A percentile compares a stretch with the other conserved stretches of the same genome.
These are phyloP conservation scores for Asarcornis scutulata DNA, from an alignment of 2,113 vertebrate genomes.

Conservation along the genomic window DNA sequence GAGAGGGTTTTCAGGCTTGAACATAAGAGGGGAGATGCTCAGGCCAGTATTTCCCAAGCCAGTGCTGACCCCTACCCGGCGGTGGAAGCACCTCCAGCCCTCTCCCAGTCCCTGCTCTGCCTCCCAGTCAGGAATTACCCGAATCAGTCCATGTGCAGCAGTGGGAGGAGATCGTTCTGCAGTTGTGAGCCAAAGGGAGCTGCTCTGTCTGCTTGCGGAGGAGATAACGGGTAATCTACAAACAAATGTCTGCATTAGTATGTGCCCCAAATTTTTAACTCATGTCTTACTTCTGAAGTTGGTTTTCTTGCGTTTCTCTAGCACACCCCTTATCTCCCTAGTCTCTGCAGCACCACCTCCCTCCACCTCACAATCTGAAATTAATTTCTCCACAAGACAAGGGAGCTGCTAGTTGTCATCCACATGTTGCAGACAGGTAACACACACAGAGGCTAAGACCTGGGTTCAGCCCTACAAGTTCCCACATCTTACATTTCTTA, in stretches of 20 bases:
- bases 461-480: not conserved
- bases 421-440: not conserved
- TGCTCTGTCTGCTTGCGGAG: not conserved
- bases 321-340: not conserved
- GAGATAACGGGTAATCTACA: not conserved
- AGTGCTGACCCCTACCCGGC: not conserved
- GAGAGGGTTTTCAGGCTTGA: not conserved
- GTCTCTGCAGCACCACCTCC: not conserved
- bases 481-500: not conserved
- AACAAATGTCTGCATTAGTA: not conserved
- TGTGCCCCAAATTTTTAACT: not conserved
- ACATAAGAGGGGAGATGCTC: not conserved
- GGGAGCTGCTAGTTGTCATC: not conserved
- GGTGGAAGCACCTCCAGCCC: not conserved
- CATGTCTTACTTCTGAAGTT: not conserved
- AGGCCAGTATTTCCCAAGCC: fast-evolving
- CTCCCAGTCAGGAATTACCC: not conserved
- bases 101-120: not conserved
- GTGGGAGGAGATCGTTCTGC: not conserved
- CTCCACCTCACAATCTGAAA: not conserved
- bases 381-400: not conserved
- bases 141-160: not conserved
- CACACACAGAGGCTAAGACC: not conserved
- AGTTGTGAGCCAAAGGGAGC: not conserved
- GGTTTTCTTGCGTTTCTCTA: not conserved